Evolutionary conservation across 2,888 invertebrate species (phyloP), one percentile per base, ranked within the genome.

Genomic region (Allolobophora icterica): DNA sequence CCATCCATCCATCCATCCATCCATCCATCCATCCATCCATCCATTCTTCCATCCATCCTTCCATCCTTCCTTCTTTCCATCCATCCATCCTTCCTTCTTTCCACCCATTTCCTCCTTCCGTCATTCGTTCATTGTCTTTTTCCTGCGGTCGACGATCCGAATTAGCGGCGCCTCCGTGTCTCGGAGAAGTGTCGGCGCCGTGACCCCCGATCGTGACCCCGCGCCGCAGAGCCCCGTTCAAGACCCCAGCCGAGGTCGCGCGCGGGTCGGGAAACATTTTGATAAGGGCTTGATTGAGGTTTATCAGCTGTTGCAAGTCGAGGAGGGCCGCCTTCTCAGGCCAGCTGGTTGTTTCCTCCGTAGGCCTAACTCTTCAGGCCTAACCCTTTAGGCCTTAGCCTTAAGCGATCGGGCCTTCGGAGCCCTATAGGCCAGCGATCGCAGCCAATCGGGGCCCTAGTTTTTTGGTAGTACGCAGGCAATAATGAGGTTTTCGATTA

Each of bases 241-340:
- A 6, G 35, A 24, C 21, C 34, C 35, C 34, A 17, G 87, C 13
- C 19, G 34, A 21, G 87, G 87, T 87, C 87, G 24, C 35, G 38
- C 87, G 34, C 34, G 38, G 87, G 87, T 87, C 87, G 35, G 87
- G 87, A 34, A 87, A 87, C 87, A 87, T 87, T 87, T 87, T 87
- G 87, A 87, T 87, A 87, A 87, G 87, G 35, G 21, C 38, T 38
- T 87, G 87, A 87, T 87, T 87, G 87, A 87, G 87, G 38, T 87
- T 87, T 87, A 87, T 87, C 87, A 87, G 87, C 87, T 87, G 87
- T 87, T 87, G 87, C 38, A 17, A 87, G 34, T 35, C 30, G n/a
- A 13, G 13, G 52, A 52, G 4, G 24, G 19, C 52, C n/a, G 30
- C 71, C 30, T n/a, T 8, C n/a, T n/a, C 71, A 71, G n/a, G 71